Percentiles rank a stretch among this genome's conserved stretches.
phyloP scores from a whole-genome alignment of 2,888 invertebrate genomes.

The Monochamus alternatus region DNA sequence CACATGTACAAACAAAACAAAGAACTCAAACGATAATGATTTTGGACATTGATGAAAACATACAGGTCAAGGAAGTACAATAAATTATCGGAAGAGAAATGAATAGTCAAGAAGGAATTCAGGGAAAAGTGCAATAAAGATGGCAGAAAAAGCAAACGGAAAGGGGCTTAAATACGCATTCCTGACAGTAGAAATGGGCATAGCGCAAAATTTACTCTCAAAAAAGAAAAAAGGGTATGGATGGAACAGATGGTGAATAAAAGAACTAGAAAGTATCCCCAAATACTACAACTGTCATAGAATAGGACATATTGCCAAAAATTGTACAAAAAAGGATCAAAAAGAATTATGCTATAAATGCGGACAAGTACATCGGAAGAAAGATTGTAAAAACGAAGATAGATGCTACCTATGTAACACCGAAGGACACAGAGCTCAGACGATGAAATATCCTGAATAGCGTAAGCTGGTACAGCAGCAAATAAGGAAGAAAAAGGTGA shows the following conservation, averaged over 20 bases:
- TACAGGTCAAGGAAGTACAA: not conserved
- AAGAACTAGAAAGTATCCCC: not conserved
- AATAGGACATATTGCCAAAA: not conserved
- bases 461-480: not conserved
- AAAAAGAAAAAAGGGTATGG: not conserved
- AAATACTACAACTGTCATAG: not conserved
- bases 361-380: not conserved
- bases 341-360: not conserved
- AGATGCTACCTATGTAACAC: constrained; percentile 8
- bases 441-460: not conserved
- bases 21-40: constrained; percentile 7
- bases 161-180: not conserved
- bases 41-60: not conserved
- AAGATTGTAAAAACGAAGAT: not conserved
- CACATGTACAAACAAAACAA: not conserved
- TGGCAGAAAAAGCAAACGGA: not conserved
- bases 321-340: not conserved
- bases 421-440: not conserved
- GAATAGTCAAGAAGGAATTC: not conserved
- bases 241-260: not conserved
- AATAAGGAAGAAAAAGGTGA: not conserved
- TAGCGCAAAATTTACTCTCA: not conserved
- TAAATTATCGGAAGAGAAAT: not conserved
- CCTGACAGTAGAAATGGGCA: not conserved
- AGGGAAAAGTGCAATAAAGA: not conserved